Percentiles rank a stretch among this genome's conserved stretches.
Conservation (phyloP, 2,113 vertebrate genomes). For the Tenebrosternarchus preto region DNA sequence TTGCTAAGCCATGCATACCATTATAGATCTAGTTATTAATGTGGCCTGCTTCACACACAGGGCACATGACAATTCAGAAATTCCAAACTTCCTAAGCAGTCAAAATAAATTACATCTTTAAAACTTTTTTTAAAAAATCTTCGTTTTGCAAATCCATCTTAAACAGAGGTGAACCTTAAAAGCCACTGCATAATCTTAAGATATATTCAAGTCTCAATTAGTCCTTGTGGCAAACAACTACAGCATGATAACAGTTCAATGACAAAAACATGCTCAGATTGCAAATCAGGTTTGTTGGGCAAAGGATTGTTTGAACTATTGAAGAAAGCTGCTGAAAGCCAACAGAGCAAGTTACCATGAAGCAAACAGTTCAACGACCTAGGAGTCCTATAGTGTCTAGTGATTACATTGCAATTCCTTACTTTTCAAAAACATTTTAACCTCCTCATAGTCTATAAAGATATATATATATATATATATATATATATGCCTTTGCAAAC, state of each 20-base stretch:
- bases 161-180: not conserved
- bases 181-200: not conserved
- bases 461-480: too few relatives aligned
- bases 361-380: not conserved
- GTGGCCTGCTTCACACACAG: too few relatives aligned
- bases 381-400: not conserved
- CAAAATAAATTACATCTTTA: not conserved
- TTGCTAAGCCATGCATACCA: constrained; percentile 11
- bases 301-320: constrained; percentile 3
- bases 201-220: not conserved
- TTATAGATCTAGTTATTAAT: not conserved
- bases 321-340: not conserved
- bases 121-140: not conserved
- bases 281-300: not conserved
- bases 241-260: not conserved
- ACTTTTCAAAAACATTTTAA: not conserved
- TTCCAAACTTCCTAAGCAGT: not conserved
- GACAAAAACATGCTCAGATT: not conserved
- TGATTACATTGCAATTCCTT: not conserved
- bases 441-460: not conserved
- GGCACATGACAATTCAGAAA: too few relatives aligned
- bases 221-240: not conserved
- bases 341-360: not conserved
- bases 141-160: not conserved
- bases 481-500: not conserved